Evolutionary conservation across 2,113 vertebrate species (phyloP).

Genomic region (Stictonetta naevosa): DNA sequence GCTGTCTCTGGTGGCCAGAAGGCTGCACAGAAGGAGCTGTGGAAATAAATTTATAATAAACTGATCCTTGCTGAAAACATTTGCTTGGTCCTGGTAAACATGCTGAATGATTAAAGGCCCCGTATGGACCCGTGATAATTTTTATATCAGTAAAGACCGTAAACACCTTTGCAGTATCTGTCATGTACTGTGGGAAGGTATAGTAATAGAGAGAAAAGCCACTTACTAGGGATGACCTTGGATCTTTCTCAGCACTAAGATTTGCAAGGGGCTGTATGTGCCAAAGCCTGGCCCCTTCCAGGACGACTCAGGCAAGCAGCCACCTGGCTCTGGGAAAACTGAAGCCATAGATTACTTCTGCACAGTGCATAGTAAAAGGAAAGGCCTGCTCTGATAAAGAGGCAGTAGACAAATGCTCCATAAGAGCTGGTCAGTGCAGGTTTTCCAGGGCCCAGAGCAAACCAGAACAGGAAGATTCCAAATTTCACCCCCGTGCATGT

Average conservation of each 20-base stretch:
- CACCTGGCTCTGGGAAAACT: not conserved
- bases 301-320: not conserved
- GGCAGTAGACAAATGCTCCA: not conserved
- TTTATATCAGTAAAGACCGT: not conserved
- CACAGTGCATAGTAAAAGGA: not conserved
- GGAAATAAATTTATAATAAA: not conserved
- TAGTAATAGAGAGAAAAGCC: not conserved
- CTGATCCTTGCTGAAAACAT: not conserved
- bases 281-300: not conserved
- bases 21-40: not conserved
- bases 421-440: not conserved
- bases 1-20: not conserved
- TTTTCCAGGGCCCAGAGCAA: not conserved
- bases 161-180: not conserved
- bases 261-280: not conserved
- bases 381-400: not conserved
- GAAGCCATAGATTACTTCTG: not conserved
- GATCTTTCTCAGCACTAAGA: not conserved
- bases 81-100: not conserved
- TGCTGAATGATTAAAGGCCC: not conserved
- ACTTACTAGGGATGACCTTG: not conserved
- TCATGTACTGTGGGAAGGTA: not conserved
- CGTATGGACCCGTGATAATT: not conserved
- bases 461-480: not conserved
- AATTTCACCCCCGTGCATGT: accelerated